Percentiles rank a stretch among this genome's conserved stretches.
Conservation (phyloP, 2,797 vertebrate species). For the Bucorvus abyssinicus region DNA sequence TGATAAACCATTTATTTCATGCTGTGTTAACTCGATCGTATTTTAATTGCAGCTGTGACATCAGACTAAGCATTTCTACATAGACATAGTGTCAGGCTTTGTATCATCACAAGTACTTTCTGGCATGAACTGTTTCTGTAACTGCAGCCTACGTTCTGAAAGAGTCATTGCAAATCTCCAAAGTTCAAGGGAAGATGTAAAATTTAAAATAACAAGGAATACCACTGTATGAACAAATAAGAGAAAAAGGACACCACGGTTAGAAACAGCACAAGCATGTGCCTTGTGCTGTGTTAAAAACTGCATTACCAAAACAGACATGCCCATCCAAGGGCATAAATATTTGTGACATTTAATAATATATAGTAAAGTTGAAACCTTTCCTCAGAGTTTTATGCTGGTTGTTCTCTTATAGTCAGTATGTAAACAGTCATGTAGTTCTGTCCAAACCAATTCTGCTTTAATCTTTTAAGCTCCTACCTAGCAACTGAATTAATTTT, state of each 20-base stretch:
- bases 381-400: not conserved
- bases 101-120: not conserved
- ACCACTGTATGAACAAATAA: not conserved
- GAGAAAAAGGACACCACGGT: not conserved
- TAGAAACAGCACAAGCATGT: not conserved
- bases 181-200: not conserved
- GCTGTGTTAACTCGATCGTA: not conserved
- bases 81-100: not conserved
- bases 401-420: not conserved
- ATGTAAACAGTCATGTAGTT: not conserved
- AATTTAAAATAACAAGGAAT: not conserved
- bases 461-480: not conserved
- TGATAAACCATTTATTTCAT: not conserved
- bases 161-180: not conserved
- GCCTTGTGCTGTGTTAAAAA: not conserved
- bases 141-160: not conserved
- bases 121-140: not conserved
- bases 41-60: not conserved
- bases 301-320: not conserved
- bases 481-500: not conserved
- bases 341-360: not conserved
- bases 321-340: not conserved
- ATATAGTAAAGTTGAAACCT: not conserved
- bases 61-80: not conserved
- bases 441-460: not conserved